Evolutionary conservation across 1,140 invertebrate genomes (phyloP).

Genomic region (Apis mellifera): Amel_HAv3.1 CM009941.2:15937501-15938000

Average conservation of each 20-base stretch:
- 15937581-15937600: conserved; percentile 21
- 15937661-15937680: conserved; percentile 51
- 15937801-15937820: conserved; percentile 84
- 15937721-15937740: conserved; percentile 77
- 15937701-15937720: conserved; percentile 75
- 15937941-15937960: conserved; percentile 59
- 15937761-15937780: conserved; percentile 73
- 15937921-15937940: conserved; percentile 65
- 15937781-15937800: conserved; percentile 74
- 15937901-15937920: conserved; percentile 67
- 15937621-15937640: conserved; percentile 66
- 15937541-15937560: conserved; percentile 55
- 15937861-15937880: conserved; percentile 70
- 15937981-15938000: conserved; percentile 72
- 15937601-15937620: conserved; percentile 21
- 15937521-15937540: conserved; percentile 42
- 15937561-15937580: conserved; percentile 28
- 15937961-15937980: conserved; percentile 56
- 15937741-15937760: conserved; percentile 73
- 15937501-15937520: not conserved
- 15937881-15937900: conserved; percentile 77
- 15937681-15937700: conserved; percentile 40
- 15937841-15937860: conserved; percentile 83
- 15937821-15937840: conserved; percentile 88
- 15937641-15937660: conserved; percentile 65